A percentile compares a stretch with the other conserved stretches of the same genome.
phyloP scores from a whole-genome alignment of 2,888 invertebrate species.

The Therioaphis trifolii region DNA sequence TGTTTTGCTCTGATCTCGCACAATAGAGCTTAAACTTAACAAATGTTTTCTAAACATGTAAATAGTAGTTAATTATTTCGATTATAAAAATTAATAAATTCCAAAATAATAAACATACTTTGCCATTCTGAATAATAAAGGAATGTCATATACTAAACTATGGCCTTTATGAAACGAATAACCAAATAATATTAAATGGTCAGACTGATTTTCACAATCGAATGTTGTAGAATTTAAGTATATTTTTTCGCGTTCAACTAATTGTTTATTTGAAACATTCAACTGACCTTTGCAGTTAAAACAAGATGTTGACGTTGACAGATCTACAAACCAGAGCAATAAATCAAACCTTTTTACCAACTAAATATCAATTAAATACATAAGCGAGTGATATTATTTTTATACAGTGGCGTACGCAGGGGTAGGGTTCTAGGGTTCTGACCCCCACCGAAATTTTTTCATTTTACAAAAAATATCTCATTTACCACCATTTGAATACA shows the following conservation, averaged over 20 bases:
- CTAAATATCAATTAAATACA: no score
- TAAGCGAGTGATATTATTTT: no score
- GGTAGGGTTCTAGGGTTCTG: no score
- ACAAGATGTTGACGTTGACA: background rate
- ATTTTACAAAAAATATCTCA: no score
- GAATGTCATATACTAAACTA: conserved; percentile 64
- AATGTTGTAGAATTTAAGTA: background rate
- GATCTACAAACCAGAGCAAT: background rate
- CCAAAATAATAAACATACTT: conserved; percentile 64
- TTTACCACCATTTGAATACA: no score
- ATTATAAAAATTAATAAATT: background rate
- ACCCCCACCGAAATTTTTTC: no score
- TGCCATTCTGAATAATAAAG: conserved; percentile 64
- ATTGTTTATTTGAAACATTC: conserved; percentile 38
- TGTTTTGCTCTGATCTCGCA: conserved; percentile 60
- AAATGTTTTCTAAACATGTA: conserved; percentile 35
- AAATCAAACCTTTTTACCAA: no score
- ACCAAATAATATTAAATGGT: conserved; percentile 63
- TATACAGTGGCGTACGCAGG: no score
- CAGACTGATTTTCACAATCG: conserved; percentile 32
- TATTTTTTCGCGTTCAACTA: conserved; percentile 29
- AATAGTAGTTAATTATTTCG: background rate
- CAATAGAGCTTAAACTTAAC: conserved; percentile 50
- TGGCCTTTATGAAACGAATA: conserved; percentile 65
- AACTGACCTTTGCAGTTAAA: conserved; percentile 44